These are phyloP conservation scores for Psilopogon haemacephalus DNA, from an alignment of 2,113 vertebrate species.

Conservation along the genomic window DNA sequence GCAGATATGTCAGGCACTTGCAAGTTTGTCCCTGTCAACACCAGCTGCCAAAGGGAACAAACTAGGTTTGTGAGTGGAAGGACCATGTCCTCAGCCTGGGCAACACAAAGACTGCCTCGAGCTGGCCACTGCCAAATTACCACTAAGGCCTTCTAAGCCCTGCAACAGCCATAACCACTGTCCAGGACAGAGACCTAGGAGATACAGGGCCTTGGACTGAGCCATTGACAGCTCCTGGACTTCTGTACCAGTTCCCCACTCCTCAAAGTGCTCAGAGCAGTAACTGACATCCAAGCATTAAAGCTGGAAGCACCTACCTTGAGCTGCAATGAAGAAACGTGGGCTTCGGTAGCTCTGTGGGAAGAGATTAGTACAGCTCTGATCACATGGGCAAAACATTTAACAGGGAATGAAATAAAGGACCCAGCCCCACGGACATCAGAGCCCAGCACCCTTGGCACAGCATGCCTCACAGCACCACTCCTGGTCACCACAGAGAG, in stretches of 20 bases:
- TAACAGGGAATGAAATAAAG: background rate
- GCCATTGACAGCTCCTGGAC: background rate
- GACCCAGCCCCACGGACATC: background rate
- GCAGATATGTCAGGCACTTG: background rate
- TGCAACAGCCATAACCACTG: background rate
- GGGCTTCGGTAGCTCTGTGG: conserved; percentile 57
- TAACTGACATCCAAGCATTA: background rate
- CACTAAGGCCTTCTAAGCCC: background rate
- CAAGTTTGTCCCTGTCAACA: background rate
- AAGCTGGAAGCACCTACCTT: conserved; percentile 41
- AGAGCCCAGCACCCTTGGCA: background rate
- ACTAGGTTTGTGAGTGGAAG: background rate
- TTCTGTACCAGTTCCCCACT: background rate
- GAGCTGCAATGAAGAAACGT: conserved; percentile 64
- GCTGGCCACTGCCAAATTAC: background rate
- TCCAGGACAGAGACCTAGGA: background rate
- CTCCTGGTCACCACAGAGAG: background rate
- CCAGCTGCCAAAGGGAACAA: background rate
- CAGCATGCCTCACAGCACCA: background rate
- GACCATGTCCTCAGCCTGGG: background rate
- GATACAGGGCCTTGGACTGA: background rate
- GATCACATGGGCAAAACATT: background rate
- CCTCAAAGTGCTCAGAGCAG: background rate
- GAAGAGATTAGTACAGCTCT: background rate
- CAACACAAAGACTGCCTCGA: background rate